Conservation (phyloP, 2,888 invertebrate species). For the Syrphus vitripennis region DNA sequence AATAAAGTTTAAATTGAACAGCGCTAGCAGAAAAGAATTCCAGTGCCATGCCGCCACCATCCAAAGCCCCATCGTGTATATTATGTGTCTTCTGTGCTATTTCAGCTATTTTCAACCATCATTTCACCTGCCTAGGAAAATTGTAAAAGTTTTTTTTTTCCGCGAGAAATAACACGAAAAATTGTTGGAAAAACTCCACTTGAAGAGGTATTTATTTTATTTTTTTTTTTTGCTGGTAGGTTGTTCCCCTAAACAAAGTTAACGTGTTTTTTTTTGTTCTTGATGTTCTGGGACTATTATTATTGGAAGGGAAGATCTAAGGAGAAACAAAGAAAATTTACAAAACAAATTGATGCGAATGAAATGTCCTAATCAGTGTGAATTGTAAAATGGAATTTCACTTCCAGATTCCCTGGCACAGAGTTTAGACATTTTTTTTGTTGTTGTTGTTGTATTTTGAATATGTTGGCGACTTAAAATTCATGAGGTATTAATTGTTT, state of each 20-base stretch:
- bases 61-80: background rate
- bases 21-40: constrained; percentile 43
- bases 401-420: background rate
- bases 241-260: constrained; percentile 36
- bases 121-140: constrained; percentile 71
- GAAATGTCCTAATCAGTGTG: constrained; percentile 70
- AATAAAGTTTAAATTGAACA: constrained; percentile 72
- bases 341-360: constrained; percentile 70
- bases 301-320: background rate
- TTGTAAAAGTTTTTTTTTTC: constrained; percentile 70
- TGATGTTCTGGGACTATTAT: background rate
- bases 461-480: constrained; percentile 4
- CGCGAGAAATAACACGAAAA: constrained; percentile 71
- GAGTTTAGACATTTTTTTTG: background rate
- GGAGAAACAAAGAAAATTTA: constrained; percentile 56
- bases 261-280: constrained; percentile 37
- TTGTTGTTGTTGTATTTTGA: background rate
- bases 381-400: constrained; percentile 39
- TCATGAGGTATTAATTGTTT: constrained; percentile 53
- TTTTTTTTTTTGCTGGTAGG: background rate
- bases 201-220: constrained; percentile 26
- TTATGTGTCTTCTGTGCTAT: constrained; percentile 30
- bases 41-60: background rate
- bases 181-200: constrained; percentile 58
- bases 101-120: constrained; percentile 70